Evolutionary conservation across 2,888 invertebrate species (phyloP).

Genomic region (Odontothrips loti): DNA sequence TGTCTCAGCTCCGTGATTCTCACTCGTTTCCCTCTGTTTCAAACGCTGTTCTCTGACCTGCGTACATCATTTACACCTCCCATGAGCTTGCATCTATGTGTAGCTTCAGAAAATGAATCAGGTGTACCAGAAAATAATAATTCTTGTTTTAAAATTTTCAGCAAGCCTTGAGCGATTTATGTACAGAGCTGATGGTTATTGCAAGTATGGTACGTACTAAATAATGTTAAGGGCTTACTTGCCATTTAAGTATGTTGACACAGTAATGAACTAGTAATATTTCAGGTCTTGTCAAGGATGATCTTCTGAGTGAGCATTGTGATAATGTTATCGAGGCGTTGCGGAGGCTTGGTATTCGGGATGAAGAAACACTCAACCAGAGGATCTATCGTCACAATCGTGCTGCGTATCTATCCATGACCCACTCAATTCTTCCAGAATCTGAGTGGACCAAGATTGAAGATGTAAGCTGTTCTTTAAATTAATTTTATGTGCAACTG

Average conservation of each 20-base stretch:
- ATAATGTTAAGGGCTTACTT: not conserved
- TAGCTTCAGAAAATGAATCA: not conserved
- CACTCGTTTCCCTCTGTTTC: not conserved
- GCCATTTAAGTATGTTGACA: not conserved
- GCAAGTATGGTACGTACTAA: not conserved
- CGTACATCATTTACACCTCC: not conserved
- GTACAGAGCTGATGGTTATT: not conserved
- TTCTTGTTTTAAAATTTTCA: not conserved
- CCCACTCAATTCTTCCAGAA: not conserved
- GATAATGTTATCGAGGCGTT: not conserved
- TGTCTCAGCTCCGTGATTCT: not conserved
- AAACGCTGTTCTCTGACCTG: not conserved
- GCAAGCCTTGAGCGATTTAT: not conserved
- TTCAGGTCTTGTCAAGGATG: not conserved
- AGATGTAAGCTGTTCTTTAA: not conserved
- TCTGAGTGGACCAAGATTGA: constrained; percentile 7
- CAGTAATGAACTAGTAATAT: not conserved
- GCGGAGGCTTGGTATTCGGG: not conserved
- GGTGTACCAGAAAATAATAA: no score
- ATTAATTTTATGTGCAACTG: not conserved
- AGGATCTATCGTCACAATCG: not conserved
- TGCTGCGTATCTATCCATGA: not conserved
- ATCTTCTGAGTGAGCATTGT: not conserved
- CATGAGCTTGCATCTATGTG: not conserved
- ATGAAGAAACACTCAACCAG: not conserved